A percentile compares a stretch with the other conserved stretches of the same genome.
These are phyloP conservation scores for Lophotriccus pileatus DNA, from an alignment of 2,797 vertebrate species.

Conservation along the genomic window DNA sequence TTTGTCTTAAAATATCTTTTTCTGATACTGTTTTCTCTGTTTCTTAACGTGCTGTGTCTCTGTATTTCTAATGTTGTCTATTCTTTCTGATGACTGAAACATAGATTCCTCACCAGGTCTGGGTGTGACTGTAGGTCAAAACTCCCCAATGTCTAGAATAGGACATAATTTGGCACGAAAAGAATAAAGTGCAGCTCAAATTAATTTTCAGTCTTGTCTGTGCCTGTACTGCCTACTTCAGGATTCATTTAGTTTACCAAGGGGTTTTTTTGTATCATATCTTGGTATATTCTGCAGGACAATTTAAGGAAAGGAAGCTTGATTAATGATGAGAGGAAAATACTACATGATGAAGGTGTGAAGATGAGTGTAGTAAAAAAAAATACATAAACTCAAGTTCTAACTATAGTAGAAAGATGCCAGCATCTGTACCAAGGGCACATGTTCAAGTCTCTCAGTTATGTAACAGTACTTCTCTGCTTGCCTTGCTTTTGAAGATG, in stretches of 20 bases:
- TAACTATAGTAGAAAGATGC: background rate
- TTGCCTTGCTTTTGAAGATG: background rate
- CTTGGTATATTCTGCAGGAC: background rate
- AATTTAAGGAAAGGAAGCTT: background rate
- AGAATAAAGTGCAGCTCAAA: background rate
- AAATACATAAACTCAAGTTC: background rate
- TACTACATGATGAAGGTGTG: background rate
- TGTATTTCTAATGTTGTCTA: background rate
- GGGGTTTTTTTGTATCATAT: background rate
- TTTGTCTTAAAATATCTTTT: background rate
- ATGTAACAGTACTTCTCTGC: background rate
- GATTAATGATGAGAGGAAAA: background rate
- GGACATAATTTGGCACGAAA: background rate
- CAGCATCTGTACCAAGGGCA: background rate
- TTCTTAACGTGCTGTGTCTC: background rate
- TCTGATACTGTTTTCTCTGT: background rate
- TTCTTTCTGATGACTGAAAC: background rate
- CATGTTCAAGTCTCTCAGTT: accelerated
- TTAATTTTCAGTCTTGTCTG: background rate
- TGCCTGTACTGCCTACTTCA: background rate
- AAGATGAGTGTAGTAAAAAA: background rate
- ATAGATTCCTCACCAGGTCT: background rate
- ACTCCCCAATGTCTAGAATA: background rate
- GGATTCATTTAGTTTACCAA: background rate
- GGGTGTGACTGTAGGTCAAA: background rate